These are phyloP conservation scores for Mythimna pallens DNA, from an alignment of 2,888 invertebrate species.

Conservation along the genomic window DNA sequence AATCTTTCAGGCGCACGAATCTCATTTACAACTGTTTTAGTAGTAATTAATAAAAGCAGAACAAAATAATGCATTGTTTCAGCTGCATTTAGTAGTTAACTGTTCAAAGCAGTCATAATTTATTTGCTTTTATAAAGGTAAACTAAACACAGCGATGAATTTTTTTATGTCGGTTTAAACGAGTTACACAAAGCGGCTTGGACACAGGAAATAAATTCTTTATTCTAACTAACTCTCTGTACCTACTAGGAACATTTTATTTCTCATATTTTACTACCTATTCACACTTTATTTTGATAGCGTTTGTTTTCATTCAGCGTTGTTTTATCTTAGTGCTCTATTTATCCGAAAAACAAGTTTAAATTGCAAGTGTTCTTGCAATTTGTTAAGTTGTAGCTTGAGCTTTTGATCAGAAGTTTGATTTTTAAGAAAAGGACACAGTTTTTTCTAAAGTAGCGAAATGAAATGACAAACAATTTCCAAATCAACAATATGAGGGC, in stretches of 20 bases:
- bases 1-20: slow-evolving; percentile 60
- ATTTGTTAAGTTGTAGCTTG: background rate
- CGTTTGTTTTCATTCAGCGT: slow-evolving; percentile 13
- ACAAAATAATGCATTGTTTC: slow-evolving; percentile 52
- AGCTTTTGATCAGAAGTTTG: background rate
- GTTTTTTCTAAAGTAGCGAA: background rate
- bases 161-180: slow-evolving; percentile 44
- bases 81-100: slow-evolving; percentile 62
- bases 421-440: background rate
- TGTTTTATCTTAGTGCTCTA: slow-evolving; percentile 3
- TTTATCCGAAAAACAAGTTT: background rate
- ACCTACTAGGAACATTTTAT: slow-evolving; percentile 11
- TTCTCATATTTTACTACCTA: background rate
- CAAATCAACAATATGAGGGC: background rate
- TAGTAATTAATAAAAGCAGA: slow-evolving; percentile 28
- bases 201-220: slow-evolving; percentile 31
- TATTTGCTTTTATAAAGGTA: slow-evolving; percentile 65
- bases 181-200: slow-evolving; percentile 44
- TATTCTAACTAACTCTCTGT: slow-evolving; percentile 17
- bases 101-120: slow-evolving; percentile 66
- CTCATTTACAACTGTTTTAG: background rate
- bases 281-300: slow-evolving; percentile 9
- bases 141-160: slow-evolving; percentile 46
- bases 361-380: background rate
- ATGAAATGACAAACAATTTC: background rate